Percentiles rank a stretch among this genome's conserved stretches.
These are phyloP conservation scores for Ceratotherium simum DNA, from an alignment of 2,113 vertebrate genomes.

Conservation along the genomic window DNA sequence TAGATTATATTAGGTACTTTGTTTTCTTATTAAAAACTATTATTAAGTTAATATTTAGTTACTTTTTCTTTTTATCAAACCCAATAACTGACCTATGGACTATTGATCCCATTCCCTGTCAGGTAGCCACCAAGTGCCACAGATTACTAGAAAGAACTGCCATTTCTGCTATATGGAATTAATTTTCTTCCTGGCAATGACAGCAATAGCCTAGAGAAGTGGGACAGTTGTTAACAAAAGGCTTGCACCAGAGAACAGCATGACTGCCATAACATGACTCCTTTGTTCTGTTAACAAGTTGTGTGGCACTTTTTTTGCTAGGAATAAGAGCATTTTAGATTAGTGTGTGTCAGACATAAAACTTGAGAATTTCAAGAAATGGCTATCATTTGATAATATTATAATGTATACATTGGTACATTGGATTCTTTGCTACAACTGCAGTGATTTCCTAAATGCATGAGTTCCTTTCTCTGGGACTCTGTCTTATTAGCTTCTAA, in stretches of 20 bases:
- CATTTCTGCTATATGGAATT: constrained; percentile 42
- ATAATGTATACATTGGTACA: neutral
- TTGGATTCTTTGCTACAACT: constrained; percentile 10
- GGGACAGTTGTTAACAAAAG: constrained; percentile 34
- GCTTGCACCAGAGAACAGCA: neutral
- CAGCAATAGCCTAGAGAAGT: neutral
- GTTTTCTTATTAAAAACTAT: constrained; percentile 37
- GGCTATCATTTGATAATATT: constrained; percentile 53
- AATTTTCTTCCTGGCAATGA: constrained; percentile 1
- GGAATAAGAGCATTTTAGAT: constrained; percentile 35
- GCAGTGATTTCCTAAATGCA: neutral
- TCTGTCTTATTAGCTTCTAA: constrained; percentile 48
- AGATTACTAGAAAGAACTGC: constrained; percentile 37
- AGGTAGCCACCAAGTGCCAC: neutral
- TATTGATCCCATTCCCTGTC: neutral
- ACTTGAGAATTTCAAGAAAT: constrained; percentile 56
- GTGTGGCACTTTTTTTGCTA: neutral
- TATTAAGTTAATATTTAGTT: neutral
- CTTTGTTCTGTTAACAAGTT: constrained; percentile 40
- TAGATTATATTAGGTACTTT: constrained; percentile 39
- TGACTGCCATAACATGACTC: constrained; percentile 29
- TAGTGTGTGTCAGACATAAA: constrained; percentile 36
- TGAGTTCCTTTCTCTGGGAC: constrained; percentile 26
- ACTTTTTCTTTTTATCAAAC: neutral
- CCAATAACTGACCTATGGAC: neutral